A percentile compares a stretch with the other conserved stretches of the same genome.
Conservation (phyloP, 2,888 invertebrate species). For the Cataglyphis livida region DNA sequence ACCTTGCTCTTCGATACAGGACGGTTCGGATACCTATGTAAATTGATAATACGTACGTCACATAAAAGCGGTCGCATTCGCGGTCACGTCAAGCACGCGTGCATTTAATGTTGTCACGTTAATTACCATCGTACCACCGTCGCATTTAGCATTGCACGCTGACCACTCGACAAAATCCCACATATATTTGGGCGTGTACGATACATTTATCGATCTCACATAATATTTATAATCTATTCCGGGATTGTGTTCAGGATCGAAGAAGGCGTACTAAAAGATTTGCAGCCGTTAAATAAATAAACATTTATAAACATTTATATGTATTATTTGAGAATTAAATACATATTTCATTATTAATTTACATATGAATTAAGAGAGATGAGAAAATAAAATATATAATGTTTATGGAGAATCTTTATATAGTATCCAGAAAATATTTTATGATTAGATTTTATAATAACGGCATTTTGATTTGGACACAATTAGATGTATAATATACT, state of each 20-base stretch:
- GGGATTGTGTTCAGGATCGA: constrained; percentile 88
- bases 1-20: constrained; percentile 88
- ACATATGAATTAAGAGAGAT: neutral
- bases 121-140: constrained; percentile 89
- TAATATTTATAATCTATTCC: constrained; percentile 94
- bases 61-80: constrained; percentile 46
- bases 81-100: constrained; percentile 24
- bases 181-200: constrained; percentile 87
- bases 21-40: constrained; percentile 84
- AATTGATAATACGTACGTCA: constrained; percentile 34
- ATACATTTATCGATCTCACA: constrained; percentile 87
- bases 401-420: neutral
- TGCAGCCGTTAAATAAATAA: neutral
- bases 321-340: neutral
- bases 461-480: neutral
- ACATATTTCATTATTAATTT: neutral
- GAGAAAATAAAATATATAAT: neutral
- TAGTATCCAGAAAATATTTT: neutral
- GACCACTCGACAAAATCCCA: constrained; percentile 94
- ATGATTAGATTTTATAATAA: constrained; percentile 17
- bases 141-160: constrained; percentile 91
- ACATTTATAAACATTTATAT: neutral
- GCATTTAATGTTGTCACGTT: constrained; percentile 33
- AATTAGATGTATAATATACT: neutral
- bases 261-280: constrained; percentile 74